Percentiles rank a stretch among this genome's conserved stretches.
Evolutionary conservation across 1,140 invertebrate genomes (phyloP).

Genomic region (Tachypleus tridentatus): DNA sequence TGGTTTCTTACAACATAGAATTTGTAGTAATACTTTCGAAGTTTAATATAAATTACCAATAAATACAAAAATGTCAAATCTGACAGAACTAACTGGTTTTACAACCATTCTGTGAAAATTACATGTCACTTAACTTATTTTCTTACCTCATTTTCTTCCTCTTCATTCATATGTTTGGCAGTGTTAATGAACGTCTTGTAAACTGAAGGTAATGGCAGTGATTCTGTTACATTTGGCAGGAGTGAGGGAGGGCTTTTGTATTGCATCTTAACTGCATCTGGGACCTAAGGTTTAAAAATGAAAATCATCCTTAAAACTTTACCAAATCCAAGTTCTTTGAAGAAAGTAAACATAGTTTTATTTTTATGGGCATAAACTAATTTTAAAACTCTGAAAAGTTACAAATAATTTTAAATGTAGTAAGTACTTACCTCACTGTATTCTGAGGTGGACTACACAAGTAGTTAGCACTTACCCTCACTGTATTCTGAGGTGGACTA

Average conservation of each 20-base stretch:
- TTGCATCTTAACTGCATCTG: slow-evolving; percentile 58
- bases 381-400: no score
- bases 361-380: no score
- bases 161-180: slow-evolving; percentile 28
- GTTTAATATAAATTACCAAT: no score
- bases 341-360: background rate
- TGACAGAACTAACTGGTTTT: background rate
- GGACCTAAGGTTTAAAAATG: slow-evolving; percentile 41
- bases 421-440: no score
- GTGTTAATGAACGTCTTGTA: background rate
- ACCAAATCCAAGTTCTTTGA: no score
- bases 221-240: slow-evolving; percentile 39
- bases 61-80: background rate
- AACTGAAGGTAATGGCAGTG: slow-evolving; percentile 1
- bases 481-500: no score
- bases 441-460: no score
- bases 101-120: slow-evolving; percentile 2
- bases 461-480: no score
- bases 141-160: slow-evolving; percentile 37
- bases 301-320: no score
- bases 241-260: slow-evolving; percentile 59
- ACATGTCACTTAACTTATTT: slow-evolving; percentile 20
- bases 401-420: no score
- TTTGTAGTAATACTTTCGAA: no score
- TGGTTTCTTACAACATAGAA: no score